Conservation (phyloP, 2,113 vertebrate species). For the Phodopus roborovskii region DNA sequence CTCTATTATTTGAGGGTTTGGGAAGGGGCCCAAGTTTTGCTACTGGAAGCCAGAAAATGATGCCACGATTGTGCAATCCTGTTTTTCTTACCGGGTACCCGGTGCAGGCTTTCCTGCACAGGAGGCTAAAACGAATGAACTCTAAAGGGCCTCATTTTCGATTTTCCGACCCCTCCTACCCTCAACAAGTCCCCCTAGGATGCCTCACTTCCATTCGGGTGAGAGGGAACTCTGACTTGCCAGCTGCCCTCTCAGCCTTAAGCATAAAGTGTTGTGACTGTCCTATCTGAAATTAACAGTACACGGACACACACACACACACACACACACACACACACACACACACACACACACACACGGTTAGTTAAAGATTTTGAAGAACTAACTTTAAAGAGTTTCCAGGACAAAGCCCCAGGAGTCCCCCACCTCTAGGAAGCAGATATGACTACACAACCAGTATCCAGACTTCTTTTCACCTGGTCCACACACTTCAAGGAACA, state of each 20-base stretch:
- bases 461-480: not conserved
- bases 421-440: not conserved
- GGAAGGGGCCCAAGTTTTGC: conserved; percentile 42
- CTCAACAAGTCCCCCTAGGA: not conserved
- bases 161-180: not conserved
- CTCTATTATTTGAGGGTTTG: conserved; percentile 42
- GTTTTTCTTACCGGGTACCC: not conserved
- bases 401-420: not conserved
- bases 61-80: not conserved
- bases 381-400: not conserved
- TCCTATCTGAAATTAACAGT: not conserved
- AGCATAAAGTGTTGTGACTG: not conserved
- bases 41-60: conserved; percentile 62
- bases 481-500: conserved; percentile 1
- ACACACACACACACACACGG: not conserved
- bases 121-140: not conserved
- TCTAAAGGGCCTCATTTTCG: not conserved
- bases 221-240: not conserved
- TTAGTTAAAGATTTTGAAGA: not conserved
- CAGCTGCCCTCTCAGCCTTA: not conserved
- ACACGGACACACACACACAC: not conserved
- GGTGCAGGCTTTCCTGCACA: not conserved
- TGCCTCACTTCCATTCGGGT: not conserved
- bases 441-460: not conserved
- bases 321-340: not conserved